Conservation (phyloP, 2,888 invertebrate species). For the Eristalinus aeneus region DNA sequence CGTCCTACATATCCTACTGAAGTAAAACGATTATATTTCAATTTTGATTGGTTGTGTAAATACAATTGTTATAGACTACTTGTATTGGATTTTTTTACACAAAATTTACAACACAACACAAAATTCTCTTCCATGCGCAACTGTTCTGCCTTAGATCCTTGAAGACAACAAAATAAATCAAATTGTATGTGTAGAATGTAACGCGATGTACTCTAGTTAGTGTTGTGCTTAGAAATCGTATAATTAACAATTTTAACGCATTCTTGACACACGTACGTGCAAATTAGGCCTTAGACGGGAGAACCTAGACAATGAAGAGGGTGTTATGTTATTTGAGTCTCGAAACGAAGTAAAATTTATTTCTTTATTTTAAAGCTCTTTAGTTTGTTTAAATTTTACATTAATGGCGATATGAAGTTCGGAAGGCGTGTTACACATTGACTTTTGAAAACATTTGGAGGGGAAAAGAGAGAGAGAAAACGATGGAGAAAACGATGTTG, state of each 20-base stretch:
- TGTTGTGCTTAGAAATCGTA: conserved; percentile 11
- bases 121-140: conserved; percentile 65
- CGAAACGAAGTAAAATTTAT: neutral
- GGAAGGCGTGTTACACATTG: too few relatives aligned
- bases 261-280: conserved; percentile 6
- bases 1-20: conserved; percentile 64
- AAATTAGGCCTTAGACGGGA: conserved; percentile 8
- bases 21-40: conserved; percentile 30
- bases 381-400: neutral
- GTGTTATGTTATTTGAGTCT: neutral
- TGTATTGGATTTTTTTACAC: conserved; percentile 20
- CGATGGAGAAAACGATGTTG: too few relatives aligned
- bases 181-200: neutral
- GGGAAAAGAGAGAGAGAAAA: too few relatives aligned
- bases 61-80: conserved; percentile 33
- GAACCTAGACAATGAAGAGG: neutral
- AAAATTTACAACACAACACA: neutral
- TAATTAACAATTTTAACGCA: neutral
- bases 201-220: conserved; percentile 10
- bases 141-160: conserved; percentile 62
- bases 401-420: neutral
- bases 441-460: too few relatives aligned
- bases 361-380: neutral
- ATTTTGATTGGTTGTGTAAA: conserved; percentile 54
- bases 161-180: conserved; percentile 1